Conservation (phyloP, 2,113 vertebrate species). For the Rhabdomys dilectus region DNA sequence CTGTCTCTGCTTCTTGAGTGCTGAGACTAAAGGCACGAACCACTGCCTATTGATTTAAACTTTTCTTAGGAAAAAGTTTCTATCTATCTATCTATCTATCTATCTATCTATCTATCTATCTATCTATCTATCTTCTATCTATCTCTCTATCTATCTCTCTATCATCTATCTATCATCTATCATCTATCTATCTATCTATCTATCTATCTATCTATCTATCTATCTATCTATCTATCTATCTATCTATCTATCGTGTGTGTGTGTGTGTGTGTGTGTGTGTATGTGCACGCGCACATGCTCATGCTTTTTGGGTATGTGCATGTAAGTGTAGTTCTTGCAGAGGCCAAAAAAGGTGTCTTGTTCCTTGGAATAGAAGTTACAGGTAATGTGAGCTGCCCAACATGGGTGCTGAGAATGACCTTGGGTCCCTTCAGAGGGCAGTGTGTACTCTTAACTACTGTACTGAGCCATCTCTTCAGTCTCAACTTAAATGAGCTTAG, state of each 20-base stretch:
- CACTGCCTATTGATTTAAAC: neutral
- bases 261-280: neutral
- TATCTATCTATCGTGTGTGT: no score
- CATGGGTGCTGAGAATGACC: neutral
- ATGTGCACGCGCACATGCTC: fast-evolving
- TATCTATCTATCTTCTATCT: no score
- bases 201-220: no score
- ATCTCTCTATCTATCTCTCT: no score
- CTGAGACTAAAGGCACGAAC: neutral
- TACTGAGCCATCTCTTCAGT: neutral
- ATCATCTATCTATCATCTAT: no score
- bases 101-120: no score
- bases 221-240: no score
- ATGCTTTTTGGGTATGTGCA: neutral
- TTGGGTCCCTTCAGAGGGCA: no score
- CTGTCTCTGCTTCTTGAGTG: neutral
- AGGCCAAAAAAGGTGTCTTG: neutral
- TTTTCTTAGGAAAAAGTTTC: neutral
- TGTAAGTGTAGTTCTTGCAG: neutral
- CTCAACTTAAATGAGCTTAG: neutral
- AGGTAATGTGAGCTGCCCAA: neutral
- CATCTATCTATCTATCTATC: no score
- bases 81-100: neutral
- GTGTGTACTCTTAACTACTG: neutral
- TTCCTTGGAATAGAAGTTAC: neutral